These are phyloP conservation scores for Eleutherodactylus coqui DNA, from an alignment of 2,797 vertebrate genomes.

Conservation along the genomic window DNA sequence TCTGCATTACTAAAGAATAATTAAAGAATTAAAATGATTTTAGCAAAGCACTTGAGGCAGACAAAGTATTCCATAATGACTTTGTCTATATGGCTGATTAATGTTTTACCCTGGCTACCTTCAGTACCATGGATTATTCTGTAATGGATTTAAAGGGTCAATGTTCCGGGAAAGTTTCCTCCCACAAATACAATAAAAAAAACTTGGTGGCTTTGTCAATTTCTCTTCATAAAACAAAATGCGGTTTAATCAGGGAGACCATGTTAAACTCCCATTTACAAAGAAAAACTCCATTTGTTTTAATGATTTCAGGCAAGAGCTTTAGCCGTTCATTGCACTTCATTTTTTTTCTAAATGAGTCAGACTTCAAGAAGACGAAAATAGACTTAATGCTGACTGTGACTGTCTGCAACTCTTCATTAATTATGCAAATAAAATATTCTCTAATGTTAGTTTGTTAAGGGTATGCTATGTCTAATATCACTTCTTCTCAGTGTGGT, in stretches of 20 bases:
- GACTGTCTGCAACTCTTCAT: slow-evolving; percentile 14
- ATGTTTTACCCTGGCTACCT: slow-evolving; percentile 27
- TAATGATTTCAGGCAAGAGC: slow-evolving; percentile 32
- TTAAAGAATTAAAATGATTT: slow-evolving; percentile 49
- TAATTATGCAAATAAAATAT: slow-evolving; percentile 37
- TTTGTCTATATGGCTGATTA: slow-evolving; percentile 47
- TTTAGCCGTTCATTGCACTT: not conserved
- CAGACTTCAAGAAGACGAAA: not conserved
- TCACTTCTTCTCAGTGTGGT: not conserved
- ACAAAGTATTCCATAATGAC: slow-evolving; percentile 44
- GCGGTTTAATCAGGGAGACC: slow-evolving; percentile 20
- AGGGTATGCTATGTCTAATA: not conserved
- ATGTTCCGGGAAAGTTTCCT: slow-evolving; percentile 32
- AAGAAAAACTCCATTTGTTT: slow-evolving; percentile 25
- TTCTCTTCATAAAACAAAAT: slow-evolving; percentile 36
- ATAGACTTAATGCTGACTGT: slow-evolving; percentile 22
- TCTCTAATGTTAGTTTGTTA: slow-evolving; percentile 22
- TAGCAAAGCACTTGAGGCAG: slow-evolving; percentile 39
- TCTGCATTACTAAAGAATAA: slow-evolving; percentile 38
- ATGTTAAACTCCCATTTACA: slow-evolving; percentile 38
- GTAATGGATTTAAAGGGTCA: slow-evolving; percentile 55
- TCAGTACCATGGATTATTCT: slow-evolving; percentile 45
- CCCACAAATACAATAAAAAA: slow-evolving; percentile 39
- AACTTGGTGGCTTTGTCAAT: slow-evolving; percentile 41
- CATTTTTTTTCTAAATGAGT: not conserved